Evolutionary conservation across 2,888 invertebrate genomes (phyloP), one percentile per base, ranked within the genome.

Genomic region (Synergus gifuensis): DNA sequence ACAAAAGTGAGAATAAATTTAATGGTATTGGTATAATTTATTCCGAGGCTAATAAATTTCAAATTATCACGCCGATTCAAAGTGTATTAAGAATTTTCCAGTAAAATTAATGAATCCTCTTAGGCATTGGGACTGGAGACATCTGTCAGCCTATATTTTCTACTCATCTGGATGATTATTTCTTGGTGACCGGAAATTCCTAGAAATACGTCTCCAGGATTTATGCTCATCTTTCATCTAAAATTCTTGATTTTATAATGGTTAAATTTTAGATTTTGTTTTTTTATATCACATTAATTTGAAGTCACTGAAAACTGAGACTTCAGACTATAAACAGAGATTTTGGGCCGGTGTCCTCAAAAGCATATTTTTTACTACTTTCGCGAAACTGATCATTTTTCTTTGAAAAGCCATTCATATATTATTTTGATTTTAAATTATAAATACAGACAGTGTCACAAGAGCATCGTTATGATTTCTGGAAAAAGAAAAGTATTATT

Each of bases 121-220:
- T 60, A 22, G 11, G 60, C 60, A 60, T 22, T 7, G 22, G 60
- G 54, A 54, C 8, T n/a, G 49, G 22, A 11, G 60, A 60, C 60
- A 60, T 18, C 60, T 60, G 60, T 60, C 60, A 60, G 18, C 22
- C 60, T 22, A 60, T 60, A 60, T 60, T 60, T 60, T 60, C 60
- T 22, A 18, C 60, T 60, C 22, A 60, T 60, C 54, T 60, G 60
- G 60, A 60, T 60, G n/a, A 60, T 60, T 60, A 3, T 18, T 22
- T 60, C 60, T 22, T 18, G 60, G 11, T 60, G 60, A 60, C 60
- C 60, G 22, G 60, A 60, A 60, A 60, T 60, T 60, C 60, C 60
- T 60, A 22, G 60, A 22, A 22, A 11, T 18, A 60, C 18, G 60
- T 60, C 60, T 60, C 60, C 9, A 60, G 3, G 12, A 11, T 44